Conservation (phyloP, 1,140 invertebrate genomes). For the Matsumurasca onukii region DNA sequence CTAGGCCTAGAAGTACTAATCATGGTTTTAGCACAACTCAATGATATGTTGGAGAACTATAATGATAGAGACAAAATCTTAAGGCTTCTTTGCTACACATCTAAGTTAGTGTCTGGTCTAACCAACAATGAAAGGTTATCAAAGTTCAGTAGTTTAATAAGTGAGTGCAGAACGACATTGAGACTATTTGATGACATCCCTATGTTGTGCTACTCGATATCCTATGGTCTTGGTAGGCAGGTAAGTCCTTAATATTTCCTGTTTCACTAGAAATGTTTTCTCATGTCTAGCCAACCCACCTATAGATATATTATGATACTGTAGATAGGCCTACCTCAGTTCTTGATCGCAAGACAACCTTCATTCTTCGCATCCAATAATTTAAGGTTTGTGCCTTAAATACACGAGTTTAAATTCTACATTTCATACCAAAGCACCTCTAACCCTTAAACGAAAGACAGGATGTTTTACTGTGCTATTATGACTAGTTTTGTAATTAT, state of each 20-base stretch:
- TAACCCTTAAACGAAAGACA: too few species aligned
- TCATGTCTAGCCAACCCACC: background rate
- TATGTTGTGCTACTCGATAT: conserved; percentile 61
- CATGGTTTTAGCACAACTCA: too few species aligned
- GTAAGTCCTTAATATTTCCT: conserved; percentile 47
- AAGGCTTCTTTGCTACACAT: conserved; percentile 64
- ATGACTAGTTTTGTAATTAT: too few species aligned
- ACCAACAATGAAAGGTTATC: conserved; percentile 57
- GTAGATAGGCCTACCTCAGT: background rate
- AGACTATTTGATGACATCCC: conserved; percentile 75
- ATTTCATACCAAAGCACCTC: too few species aligned
- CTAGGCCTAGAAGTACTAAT: too few species aligned
- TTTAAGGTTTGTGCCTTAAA: background rate
- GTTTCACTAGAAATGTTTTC: background rate
- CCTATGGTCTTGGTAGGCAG: conserved; percentile 61
- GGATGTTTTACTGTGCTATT: too few species aligned
- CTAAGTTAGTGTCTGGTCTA: conserved; percentile 59
- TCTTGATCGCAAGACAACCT: background rate
- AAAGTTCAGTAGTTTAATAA: conserved; percentile 63
- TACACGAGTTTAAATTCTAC: background rate
- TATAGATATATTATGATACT: background rate
- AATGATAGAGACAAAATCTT: conserved; percentile 61
- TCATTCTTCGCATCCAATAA: background rate
- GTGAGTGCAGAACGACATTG: conserved; percentile 63
- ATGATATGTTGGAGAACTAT: conserved; percentile 50